Evolutionary conservation across 1,140 invertebrate genomes (phyloP), one percentile per base, ranked within the genome.

Genomic region (Macrostomum lignano): DNA sequence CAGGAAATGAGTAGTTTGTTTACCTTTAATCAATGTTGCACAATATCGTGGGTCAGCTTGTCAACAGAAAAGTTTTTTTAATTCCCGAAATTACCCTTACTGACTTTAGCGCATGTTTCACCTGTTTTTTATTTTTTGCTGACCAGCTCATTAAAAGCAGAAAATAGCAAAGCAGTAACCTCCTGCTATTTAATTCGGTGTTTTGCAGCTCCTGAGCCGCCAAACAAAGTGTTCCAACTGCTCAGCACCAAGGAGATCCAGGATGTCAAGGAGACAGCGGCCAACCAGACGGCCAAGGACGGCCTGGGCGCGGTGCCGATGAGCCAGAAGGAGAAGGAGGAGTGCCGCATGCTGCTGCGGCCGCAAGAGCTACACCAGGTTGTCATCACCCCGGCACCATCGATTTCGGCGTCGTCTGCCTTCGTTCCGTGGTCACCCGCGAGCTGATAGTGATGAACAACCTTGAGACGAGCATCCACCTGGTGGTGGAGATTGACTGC

Each of bases 361-460:
- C 53, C 55, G 11, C 43, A 47, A 30, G 38, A 55, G 33, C 40
- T 57, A 9, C 52, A 57, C 35, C 49, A 53, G 32, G 38, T 58
- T 36, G 40, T 53, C 11, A 48, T 57, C 31, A 48, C n/a, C 55
- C 55, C 5, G 38, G 49, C 23, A 42, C 40, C 3, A 40, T 55
- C 17, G 49, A 57, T 38, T 58, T 53, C 47, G 50, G 47, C 22
- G 39, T 49, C 26, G 46, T 57, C n/a, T 54, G 53, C 39, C 32
- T 49, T 21, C 40, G 46, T 23, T 57, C 53, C 7, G 38, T 47
- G 2, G 42, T 38, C 14, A 48, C 43, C 17, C 47, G 44, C 24
- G 41, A 55, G 11, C 39, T 58, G 20, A 46, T 44, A 37, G 49
- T 58, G 32, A 33, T 55, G 24, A 58, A 57, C 36, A 57, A 53